phyloP scores from a whole-genome alignment of 2,888 invertebrate species.

The Diarsia dahlii region DNA sequence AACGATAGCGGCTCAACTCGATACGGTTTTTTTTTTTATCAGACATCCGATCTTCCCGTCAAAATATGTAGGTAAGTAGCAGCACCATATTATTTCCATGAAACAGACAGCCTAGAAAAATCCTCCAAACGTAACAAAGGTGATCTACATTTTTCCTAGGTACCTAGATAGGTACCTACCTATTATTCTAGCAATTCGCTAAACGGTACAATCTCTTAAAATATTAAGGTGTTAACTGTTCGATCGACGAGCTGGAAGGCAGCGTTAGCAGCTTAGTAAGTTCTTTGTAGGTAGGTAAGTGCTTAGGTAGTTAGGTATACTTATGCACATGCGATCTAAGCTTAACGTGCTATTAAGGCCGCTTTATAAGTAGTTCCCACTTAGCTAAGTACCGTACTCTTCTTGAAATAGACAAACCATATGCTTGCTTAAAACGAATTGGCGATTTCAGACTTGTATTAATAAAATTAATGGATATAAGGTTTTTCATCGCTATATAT shows the following conservation, averaged over 20 bases:
- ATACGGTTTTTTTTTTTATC: neutral
- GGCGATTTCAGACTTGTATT: neutral
- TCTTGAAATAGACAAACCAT: neutral
- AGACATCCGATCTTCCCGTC: neutral
- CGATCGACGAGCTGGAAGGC: conserved; percentile 18
- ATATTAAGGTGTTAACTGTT: conserved; percentile 11
- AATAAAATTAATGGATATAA: neutral
- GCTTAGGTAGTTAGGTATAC: conserved; percentile 6
- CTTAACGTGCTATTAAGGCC: neutral
- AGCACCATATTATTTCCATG: neutral
- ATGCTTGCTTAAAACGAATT: neutral
- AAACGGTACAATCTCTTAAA: neutral
- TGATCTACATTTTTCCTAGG: no score
- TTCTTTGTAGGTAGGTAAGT: conserved; percentile 1
- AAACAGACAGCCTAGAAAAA: neutral
- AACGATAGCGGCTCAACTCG: neutral
- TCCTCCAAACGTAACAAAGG: neutral
- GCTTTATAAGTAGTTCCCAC: neutral
- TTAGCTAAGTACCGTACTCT: no score
- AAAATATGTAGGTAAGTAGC: neutral
- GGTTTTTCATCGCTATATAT: neutral
- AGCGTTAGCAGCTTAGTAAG: conserved; percentile 1
- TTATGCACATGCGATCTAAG: neutral
- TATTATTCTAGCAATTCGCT: neutral
- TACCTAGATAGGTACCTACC: neutral